phyloP scores from a whole-genome alignment of 1,140 invertebrate genomes.

The Drosophila baimaii region DNA sequence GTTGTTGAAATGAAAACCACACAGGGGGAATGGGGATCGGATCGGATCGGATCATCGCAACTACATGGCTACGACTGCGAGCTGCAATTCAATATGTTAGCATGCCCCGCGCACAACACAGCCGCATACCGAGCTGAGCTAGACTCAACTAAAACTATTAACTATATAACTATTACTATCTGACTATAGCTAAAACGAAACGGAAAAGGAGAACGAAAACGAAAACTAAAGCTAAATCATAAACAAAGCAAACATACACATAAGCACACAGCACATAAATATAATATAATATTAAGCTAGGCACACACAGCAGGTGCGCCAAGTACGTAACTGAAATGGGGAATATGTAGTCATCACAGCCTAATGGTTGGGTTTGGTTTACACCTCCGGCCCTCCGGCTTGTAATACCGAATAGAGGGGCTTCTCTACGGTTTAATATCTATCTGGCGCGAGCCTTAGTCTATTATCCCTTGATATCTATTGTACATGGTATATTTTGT shows the following conservation, averaged over 20 bases:
- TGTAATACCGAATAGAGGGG: not conserved
- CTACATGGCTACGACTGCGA: slow-evolving; percentile 24
- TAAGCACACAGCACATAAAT: slow-evolving; percentile 27
- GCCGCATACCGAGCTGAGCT: slow-evolving; percentile 16
- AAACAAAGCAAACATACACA: slow-evolving; percentile 36
- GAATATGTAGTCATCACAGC: slow-evolving; percentile 18
- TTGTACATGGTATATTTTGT: not conserved
- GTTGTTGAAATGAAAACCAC: slow-evolving; percentile 45
- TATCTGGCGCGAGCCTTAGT: not conserved
- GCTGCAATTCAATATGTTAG: slow-evolving; percentile 54
- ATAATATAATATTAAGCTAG: slow-evolving; percentile 11
- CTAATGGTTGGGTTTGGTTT: slow-evolving; percentile 7
- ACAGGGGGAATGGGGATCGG: not conserved
- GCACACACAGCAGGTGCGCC: slow-evolving; percentile 14
- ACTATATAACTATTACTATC: slow-evolving; percentile 15
- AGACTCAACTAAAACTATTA: slow-evolving; percentile 9
- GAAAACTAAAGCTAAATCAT: not conserved
- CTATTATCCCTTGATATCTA: not conserved
- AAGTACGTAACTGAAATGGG: slow-evolving; percentile 26
- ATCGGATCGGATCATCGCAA: slow-evolving; percentile 13
- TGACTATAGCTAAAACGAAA: slow-evolving; percentile 11
- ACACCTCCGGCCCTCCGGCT: not conserved
- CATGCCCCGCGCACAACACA: slow-evolving; percentile 13
- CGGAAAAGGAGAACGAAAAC: not conserved
- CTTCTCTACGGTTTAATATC: not conserved